Evolutionary conservation across 1,140 invertebrate genomes (phyloP).

Genomic region (Cherax destructor): DNA sequence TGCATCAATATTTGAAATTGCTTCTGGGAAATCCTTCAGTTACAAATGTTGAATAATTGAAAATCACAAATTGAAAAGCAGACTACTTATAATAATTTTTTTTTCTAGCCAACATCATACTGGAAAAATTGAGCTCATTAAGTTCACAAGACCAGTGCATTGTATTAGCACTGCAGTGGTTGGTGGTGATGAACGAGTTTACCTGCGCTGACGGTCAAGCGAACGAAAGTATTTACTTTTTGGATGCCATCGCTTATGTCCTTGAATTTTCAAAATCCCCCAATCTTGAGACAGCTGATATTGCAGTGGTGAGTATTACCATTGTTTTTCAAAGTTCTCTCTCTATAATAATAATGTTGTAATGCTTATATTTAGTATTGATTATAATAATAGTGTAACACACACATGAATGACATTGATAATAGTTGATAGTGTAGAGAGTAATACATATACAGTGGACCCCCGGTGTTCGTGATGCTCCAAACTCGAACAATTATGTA

Average conservation of each 20-base stretch:
- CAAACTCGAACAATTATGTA: too few relatives aligned
- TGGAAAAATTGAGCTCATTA: not conserved
- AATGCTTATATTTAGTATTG: too few relatives aligned
- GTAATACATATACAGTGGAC: too few relatives aligned
- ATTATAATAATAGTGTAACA: too few relatives aligned
- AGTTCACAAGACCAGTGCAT: not conserved
- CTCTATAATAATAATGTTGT: too few relatives aligned
- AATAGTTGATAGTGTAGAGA: too few relatives aligned
- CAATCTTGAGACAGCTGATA: not conserved
- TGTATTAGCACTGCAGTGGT: not conserved
- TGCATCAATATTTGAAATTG: too few relatives aligned
- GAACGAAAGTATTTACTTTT: not conserved
- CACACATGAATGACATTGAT: too few relatives aligned
- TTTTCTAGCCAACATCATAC: not conserved
- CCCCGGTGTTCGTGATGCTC: too few relatives aligned
- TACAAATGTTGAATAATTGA: too few relatives aligned
- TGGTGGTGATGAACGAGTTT: not conserved
- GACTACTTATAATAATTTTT: not conserved
- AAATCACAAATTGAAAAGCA: too few relatives aligned
- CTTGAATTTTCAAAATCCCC: not conserved
- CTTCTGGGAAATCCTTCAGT: too few relatives aligned
- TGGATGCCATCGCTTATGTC: not conserved
- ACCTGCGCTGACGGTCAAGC: not conserved
- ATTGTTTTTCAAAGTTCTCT: not conserved
- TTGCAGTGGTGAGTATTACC: not conserved